Evolutionary conservation across 2,888 invertebrate species (phyloP).

Genomic region (Drosophila paranaensis): DNA sequence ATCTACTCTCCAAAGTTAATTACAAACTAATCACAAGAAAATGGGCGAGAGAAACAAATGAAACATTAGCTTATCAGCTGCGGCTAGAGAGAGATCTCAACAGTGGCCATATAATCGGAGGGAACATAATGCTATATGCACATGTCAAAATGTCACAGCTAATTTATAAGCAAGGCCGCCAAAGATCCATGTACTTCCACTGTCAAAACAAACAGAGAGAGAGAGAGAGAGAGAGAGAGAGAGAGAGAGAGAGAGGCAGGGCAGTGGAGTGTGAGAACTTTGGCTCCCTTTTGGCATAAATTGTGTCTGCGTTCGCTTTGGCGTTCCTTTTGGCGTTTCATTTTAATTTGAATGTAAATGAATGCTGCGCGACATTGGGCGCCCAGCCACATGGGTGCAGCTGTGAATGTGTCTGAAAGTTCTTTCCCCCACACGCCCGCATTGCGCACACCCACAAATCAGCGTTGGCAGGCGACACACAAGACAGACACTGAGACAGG

Average conservation of each 20-base stretch:
- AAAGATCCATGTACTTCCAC: slow-evolving; percentile 67
- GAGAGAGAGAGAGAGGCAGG: not conserved
- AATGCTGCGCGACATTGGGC: slow-evolving; percentile 62
- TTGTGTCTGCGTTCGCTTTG: slow-evolving; percentile 27
- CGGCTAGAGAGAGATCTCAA: slow-evolving; percentile 49
- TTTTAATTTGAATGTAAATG: slow-evolving; percentile 82
- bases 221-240: too few species aligned
- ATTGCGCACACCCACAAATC: slow-evolving; percentile 53
- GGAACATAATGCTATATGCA: slow-evolving; percentile 41
- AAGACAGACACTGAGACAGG: slow-evolving; percentile 16
- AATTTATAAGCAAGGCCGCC: slow-evolving; percentile 72
- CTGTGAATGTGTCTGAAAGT: slow-evolving; percentile 50
- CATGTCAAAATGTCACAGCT: slow-evolving; percentile 70
- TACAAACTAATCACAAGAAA: slow-evolving; percentile 69
- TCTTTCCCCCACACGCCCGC: not conserved
- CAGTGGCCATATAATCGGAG: slow-evolving; percentile 42
- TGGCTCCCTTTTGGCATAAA: slow-evolving; percentile 13
- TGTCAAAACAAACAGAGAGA: slow-evolving; percentile 63
- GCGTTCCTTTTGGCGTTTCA: slow-evolving; percentile 67
- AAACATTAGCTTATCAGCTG: slow-evolving; percentile 71
- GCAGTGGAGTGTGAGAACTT: not conserved
- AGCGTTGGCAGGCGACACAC: slow-evolving; percentile 41
- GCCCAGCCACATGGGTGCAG: slow-evolving; percentile 54
- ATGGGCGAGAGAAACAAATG: slow-evolving; percentile 43
- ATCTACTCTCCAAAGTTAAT: slow-evolving; percentile 63